These are phyloP conservation scores for Hipparchia semele DNA, from an alignment of 2,888 invertebrate species.

Conservation along the genomic window DNA sequence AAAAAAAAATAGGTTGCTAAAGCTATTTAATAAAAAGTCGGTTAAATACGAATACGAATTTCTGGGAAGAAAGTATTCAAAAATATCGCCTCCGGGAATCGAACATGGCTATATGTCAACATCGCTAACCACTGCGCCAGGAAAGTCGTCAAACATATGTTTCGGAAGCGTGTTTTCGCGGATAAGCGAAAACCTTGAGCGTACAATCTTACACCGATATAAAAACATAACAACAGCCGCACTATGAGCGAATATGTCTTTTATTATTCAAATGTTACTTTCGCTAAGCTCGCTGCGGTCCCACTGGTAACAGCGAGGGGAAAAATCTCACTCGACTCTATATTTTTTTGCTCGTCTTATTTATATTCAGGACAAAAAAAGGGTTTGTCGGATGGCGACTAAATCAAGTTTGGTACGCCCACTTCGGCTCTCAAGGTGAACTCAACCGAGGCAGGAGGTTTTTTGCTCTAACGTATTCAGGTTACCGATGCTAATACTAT, in stretches of 20 bases:
- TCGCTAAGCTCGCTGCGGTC: conserved; percentile 67
- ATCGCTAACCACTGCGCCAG: too few relatives aligned
- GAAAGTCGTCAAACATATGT: neutral
- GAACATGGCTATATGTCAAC: too few relatives aligned
- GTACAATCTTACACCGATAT: conserved; percentile 51
- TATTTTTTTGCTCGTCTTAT: conserved; percentile 74
- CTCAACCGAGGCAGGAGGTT: conserved; percentile 68
- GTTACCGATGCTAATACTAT: conserved; percentile 58
- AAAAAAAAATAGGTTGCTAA: too few relatives aligned
- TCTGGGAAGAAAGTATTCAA: too few relatives aligned
- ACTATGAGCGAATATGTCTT: conserved; percentile 67
- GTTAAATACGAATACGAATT: too few relatives aligned
- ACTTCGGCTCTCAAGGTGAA: conserved; percentile 74
- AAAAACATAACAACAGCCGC: conserved; percentile 61
- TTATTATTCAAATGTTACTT: conserved; percentile 76
- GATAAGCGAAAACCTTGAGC: conserved; percentile 42
- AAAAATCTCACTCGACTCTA: conserved; percentile 64
- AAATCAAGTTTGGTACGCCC: conserved; percentile 78
- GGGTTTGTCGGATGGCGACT: conserved; percentile 79
- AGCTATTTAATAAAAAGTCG: too few relatives aligned
- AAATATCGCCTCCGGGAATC: too few relatives aligned
- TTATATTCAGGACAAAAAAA: conserved; percentile 81
- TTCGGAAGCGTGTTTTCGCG: conserved; percentile 53
- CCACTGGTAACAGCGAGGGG: conserved; percentile 58
- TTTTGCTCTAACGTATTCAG: conserved; percentile 61